Percentiles rank a stretch among this genome's conserved stretches.
Conservation (phyloP, 53 echinoderm and acorn worm species). For the Henricia sp. region DNA sequence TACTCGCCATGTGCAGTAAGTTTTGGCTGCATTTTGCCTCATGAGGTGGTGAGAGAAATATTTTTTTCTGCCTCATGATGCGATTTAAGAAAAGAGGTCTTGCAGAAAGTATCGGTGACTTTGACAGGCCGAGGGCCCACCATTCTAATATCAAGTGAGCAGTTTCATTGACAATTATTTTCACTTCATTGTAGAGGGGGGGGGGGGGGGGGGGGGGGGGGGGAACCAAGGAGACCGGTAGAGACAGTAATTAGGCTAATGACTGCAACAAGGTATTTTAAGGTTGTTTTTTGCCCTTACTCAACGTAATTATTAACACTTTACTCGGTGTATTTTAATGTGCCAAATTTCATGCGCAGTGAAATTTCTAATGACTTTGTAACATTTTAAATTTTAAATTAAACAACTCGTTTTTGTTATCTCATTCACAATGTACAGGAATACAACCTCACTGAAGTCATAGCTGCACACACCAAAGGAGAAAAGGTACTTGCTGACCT, state of each 20-base stretch:
- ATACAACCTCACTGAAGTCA: slow-evolving; percentile 11
- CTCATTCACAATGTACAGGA: no score
- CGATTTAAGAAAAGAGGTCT: no score
- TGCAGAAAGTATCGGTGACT: no score
- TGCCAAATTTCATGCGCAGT: background rate
- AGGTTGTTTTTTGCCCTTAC: background rate
- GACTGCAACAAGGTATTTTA: background rate
- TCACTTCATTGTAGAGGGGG: background rate
- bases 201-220: no score
- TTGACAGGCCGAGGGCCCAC: no score
- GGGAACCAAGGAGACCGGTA: no score
- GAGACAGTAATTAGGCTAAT: background rate
- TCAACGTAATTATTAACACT: background rate
- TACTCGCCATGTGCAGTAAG: no score
- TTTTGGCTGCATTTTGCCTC: no score
- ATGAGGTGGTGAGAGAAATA: no score
- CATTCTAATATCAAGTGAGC: no score
- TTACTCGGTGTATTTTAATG: background rate
- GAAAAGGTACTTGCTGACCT: slow-evolving; percentile 2
- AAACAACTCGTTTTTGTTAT: no score
- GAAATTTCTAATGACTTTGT: background rate
- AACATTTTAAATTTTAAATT: background rate
- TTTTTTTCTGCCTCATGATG: no score
- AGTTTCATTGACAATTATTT: background rate
- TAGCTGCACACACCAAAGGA: slow-evolving; percentile 1